A percentile compares a stretch with the other conserved stretches of the same genome.
Conservation (phyloP, 2,113 vertebrate genomes). For the Dolichallabes microphthalmus region DNA sequence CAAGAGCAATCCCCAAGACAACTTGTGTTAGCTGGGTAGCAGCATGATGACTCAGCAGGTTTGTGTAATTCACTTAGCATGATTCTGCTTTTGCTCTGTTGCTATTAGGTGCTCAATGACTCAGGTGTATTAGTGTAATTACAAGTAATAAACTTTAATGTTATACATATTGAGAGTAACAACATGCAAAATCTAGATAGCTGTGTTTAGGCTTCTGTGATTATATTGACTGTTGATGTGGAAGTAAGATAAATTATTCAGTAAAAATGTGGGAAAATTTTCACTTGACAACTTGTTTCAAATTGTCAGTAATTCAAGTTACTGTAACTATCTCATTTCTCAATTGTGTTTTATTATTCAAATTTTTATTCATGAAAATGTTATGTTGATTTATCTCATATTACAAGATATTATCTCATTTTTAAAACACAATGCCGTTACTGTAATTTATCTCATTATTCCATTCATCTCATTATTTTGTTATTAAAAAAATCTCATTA, state of each 20-base stretch:
- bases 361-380: background rate
- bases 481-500: too few species aligned
- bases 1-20: background rate
- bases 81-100: background rate
- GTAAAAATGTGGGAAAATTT: background rate
- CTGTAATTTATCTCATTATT: background rate
- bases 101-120: background rate
- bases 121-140: background rate
- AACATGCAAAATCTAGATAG: background rate
- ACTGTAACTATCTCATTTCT: background rate
- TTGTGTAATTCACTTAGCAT: background rate
- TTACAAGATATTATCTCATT: background rate
- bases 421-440: background rate
- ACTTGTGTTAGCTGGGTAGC: background rate
- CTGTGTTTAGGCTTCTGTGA: background rate
- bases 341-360: background rate
- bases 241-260: background rate
- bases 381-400: background rate
- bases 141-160: constrained; percentile 1
- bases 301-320: background rate
- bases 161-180: background rate
- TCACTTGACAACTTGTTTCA: background rate
- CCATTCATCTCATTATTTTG: too few species aligned
- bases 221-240: background rate
- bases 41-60: background rate